Percentiles rank a stretch among this genome's conserved stretches.
phyloP scores from a whole-genome alignment of 2,797 vertebrate species.

The Lepilemur ruficaudatus region DNA sequence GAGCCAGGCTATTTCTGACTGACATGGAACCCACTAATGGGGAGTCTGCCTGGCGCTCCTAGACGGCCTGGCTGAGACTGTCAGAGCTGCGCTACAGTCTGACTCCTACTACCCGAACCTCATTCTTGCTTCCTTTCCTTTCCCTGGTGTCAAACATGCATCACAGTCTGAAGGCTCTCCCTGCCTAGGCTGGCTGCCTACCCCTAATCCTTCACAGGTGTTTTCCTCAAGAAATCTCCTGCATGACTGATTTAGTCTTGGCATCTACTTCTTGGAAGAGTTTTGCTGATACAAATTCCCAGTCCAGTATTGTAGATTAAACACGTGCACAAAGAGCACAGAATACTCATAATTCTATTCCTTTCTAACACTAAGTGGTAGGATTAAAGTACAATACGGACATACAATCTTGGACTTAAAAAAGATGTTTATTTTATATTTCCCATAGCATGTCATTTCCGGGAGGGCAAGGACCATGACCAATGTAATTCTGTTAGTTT shows the following conservation, averaged over 20 bases:
- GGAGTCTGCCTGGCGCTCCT: background rate
- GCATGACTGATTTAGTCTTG: background rate
- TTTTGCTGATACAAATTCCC: background rate
- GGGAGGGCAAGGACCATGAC: background rate
- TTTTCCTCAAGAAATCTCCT: constrained; percentile 3
- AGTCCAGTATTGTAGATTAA: background rate
- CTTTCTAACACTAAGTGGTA: constrained; percentile 15
- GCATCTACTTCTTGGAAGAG: background rate
- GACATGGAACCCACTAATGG: fast-evolving
- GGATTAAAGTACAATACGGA: constrained; percentile 26
- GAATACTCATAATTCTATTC: background rate
- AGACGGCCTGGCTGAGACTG: background rate
- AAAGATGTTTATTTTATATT: background rate
- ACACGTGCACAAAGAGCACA: background rate
- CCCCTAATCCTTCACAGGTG: background rate
- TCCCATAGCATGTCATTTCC: background rate
- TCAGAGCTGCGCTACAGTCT: background rate
- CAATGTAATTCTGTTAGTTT: constrained; percentile 10
- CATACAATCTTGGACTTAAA: background rate
- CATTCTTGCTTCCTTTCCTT: background rate
- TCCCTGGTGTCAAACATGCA: background rate
- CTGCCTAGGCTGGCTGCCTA: background rate
- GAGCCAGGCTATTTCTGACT: background rate
- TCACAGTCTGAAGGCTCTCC: background rate
- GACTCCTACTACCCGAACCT: background rate